phyloP scores from a whole-genome alignment of 2,113 vertebrate species.

The Chunga burmeisteri region DNA sequence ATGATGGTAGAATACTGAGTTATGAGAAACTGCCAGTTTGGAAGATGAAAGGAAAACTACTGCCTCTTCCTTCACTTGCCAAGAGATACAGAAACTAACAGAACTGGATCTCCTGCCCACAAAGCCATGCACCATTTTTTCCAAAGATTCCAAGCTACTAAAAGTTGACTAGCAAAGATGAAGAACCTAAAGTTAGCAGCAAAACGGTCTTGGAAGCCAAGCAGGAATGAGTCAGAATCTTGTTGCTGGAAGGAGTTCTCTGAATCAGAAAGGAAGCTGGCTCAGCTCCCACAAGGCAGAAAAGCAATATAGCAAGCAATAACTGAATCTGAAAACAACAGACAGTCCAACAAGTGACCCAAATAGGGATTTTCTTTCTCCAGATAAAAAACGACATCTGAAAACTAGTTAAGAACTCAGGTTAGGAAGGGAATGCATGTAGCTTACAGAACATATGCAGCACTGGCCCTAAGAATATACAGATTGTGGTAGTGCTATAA shows the following conservation, averaged over 20 bases:
- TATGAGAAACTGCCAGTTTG: constrained; percentile 33
- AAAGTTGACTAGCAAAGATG: constrained; percentile 62
- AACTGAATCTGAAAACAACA: constrained; percentile 56
- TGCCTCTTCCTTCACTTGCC: constrained; percentile 25
- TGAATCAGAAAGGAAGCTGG: constrained; percentile 66
- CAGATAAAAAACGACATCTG: neutral
- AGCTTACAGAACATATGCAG: neutral
- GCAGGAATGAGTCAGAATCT: constrained; percentile 61
- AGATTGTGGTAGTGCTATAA: neutral
- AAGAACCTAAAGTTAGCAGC: constrained; percentile 65
- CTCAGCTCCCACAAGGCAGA: constrained; percentile 69
- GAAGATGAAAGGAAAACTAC: constrained; percentile 50
- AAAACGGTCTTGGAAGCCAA: constrained; percentile 55
- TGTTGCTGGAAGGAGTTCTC: constrained; percentile 61
- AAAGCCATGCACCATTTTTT: constrained; percentile 29
- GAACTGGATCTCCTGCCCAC: constrained; percentile 44
- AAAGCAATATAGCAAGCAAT: constrained; percentile 69
- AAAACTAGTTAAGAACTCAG: constrained; percentile 34
- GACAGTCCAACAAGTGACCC: constrained; percentile 56
- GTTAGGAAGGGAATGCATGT: neutral
- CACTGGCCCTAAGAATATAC: neutral
- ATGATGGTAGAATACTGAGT: constrained; percentile 8
- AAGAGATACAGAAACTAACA: constrained; percentile 44
- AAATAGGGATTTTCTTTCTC: constrained; percentile 46
- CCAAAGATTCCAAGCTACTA: constrained; percentile 46